A percentile compares a stretch with the other conserved stretches of the same genome.
phyloP scores from a whole-genome alignment of 2,888 invertebrate species.

The Lithophane ornitopus region DNA sequence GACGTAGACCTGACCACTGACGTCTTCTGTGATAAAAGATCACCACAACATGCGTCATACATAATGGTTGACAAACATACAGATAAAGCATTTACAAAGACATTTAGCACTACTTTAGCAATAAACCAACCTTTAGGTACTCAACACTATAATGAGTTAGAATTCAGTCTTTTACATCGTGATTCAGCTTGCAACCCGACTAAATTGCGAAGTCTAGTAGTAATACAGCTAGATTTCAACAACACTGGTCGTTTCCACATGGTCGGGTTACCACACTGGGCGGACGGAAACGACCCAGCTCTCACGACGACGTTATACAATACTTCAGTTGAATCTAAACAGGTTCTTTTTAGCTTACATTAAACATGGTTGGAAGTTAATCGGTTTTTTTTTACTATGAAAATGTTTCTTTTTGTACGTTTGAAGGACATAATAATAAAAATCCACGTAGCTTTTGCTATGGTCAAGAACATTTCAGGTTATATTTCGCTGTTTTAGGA shows the following conservation, averaged over 20 bases:
- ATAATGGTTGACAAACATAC: slow-evolving; percentile 17
- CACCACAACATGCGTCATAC: slow-evolving; percentile 14
- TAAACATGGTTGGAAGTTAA: slow-evolving; percentile 62
- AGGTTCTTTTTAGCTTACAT: slow-evolving; percentile 69
- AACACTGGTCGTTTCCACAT: slow-evolving; percentile 42
- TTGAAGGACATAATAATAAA: slow-evolving; percentile 18
- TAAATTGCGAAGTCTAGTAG: slow-evolving; percentile 23
- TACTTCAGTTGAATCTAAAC: slow-evolving; percentile 72
- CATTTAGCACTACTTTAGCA: slow-evolving; percentile 34
- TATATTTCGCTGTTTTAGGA: background rate
- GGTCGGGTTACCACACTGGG: slow-evolving; percentile 57
- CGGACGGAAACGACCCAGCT: slow-evolving; percentile 69
- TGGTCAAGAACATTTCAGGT: background rate
- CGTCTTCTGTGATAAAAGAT: slow-evolving; percentile 21
- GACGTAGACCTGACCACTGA: background rate
- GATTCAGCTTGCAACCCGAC: slow-evolving; percentile 59
- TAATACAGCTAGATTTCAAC: slow-evolving; percentile 33
- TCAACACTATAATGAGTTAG: slow-evolving; percentile 50
- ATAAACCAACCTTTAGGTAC: slow-evolving; percentile 33
- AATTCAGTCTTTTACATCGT: slow-evolving; percentile 59
- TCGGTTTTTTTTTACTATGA: slow-evolving; percentile 53
- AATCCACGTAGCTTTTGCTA: background rate
- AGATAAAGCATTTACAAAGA: slow-evolving; percentile 32
- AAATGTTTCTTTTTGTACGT: slow-evolving; percentile 36
- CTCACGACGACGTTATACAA: slow-evolving; percentile 75